These are phyloP conservation scores for Scaptomyza cyrtandrae DNA, from an alignment of 2,888 invertebrate genomes.

Conservation along the genomic window DNA sequence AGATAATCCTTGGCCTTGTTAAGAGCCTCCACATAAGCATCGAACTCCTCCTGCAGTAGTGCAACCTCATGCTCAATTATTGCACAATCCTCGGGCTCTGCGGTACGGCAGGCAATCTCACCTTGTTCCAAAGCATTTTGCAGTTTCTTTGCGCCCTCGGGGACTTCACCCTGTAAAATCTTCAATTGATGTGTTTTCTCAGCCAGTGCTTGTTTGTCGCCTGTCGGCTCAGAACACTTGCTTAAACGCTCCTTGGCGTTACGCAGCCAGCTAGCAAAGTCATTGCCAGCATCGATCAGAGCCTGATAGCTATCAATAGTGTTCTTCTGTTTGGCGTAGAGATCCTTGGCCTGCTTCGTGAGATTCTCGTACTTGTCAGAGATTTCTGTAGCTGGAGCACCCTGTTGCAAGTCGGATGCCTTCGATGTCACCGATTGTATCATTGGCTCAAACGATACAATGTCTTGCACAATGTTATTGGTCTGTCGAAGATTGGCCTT, in stretches of 20 bases:
- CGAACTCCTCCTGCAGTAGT: slow-evolving; percentile 95
- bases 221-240: slow-evolving; percentile 96
- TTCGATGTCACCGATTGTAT: slow-evolving; percentile 97
- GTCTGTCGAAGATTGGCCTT: slow-evolving; percentile 95
- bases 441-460: slow-evolving; percentile 98
- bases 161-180: slow-evolving; percentile 92
- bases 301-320: slow-evolving; percentile 96
- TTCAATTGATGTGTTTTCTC: slow-evolving; percentile 94
- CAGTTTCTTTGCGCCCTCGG: slow-evolving; percentile 92
- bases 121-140: slow-evolving; percentile 93
- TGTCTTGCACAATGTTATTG: slow-evolving; percentile 97
- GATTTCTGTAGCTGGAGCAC: slow-evolving; percentile 95
- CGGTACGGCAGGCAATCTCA: slow-evolving; percentile 93
- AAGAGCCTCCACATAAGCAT: slow-evolving; percentile 91
- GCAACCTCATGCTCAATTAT: slow-evolving; percentile 97
- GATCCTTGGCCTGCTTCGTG: slow-evolving; percentile 94
- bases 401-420: slow-evolving; percentile 95
- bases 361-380: slow-evolving; percentile 95
- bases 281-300: slow-evolving; percentile 95
- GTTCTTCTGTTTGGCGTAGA: slow-evolving; percentile 94
- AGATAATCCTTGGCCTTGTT: slow-evolving; percentile 92
- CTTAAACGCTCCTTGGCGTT: slow-evolving; percentile 95
- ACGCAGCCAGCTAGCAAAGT: slow-evolving; percentile 96
- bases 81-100: slow-evolving; percentile 94
- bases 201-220: slow-evolving; percentile 94